phyloP scores from a whole-genome alignment of 1,140 invertebrate species.

The Zaprionus inermis region DNA sequence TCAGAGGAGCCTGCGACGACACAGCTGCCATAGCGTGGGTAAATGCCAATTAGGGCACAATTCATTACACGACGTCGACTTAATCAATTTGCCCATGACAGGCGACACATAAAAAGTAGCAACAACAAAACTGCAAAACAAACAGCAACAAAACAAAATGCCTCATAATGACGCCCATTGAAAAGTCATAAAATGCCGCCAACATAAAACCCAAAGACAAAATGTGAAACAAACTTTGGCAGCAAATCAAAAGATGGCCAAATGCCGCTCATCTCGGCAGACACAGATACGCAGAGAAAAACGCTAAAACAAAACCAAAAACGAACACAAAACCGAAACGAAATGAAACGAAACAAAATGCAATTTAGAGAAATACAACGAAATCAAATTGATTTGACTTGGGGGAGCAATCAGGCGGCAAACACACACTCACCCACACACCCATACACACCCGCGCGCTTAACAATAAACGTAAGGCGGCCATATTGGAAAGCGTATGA shows the following conservation, averaged over 20 bases:
- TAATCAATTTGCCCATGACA: slow-evolving; percentile 65
- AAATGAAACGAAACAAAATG: slow-evolving; percentile 60
- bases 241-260: slow-evolving; percentile 38
- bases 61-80: slow-evolving; percentile 32
- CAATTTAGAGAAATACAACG: slow-evolving; percentile 64
- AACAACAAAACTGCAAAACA: background rate
- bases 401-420: slow-evolving; percentile 70
- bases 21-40: slow-evolving; percentile 26
- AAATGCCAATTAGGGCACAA: slow-evolving; percentile 59
- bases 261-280: background rate
- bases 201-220: slow-evolving; percentile 64
- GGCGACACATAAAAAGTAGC: slow-evolving; percentile 26
- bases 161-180: slow-evolving; percentile 67
- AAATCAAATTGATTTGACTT: slow-evolving; percentile 70
- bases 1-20: background rate
- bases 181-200: slow-evolving; percentile 66
- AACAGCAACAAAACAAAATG: slow-evolving; percentile 19
- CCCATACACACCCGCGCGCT: slow-evolving; percentile 2
- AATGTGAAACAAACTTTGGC: slow-evolving; percentile 45
- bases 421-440: slow-evolving; percentile 23
- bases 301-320: slow-evolving; percentile 21
- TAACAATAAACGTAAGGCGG: slow-evolving; percentile 47
- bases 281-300: background rate
- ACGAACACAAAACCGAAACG: slow-evolving; percentile 10
- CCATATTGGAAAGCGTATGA: slow-evolving; percentile 69